Base-by-base conservation (phyloP, 2,797 vertebrate species). In the Acipenser oxyrinchus region DNA sequence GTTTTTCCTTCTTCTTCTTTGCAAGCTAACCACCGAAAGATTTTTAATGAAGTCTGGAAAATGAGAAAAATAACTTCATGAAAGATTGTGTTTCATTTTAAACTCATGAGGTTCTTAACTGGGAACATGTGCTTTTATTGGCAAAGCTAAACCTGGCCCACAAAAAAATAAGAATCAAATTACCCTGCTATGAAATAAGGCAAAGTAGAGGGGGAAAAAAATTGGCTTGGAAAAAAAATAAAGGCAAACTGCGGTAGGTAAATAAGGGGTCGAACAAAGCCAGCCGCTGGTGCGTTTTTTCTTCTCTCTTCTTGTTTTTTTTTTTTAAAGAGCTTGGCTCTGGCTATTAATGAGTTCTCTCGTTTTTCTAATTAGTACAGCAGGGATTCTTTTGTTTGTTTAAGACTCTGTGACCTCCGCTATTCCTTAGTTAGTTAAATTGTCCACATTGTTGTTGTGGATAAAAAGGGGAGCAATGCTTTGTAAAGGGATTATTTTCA, bases 301-400 rank as follows among this genome's bases (percentile, higher is more conserved):
- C 77, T 74, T 77, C 72, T 82, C 76, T 83, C 81, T 80, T 79
- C 82, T 83, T 81, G 78, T 81, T 78, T 80, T 78, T 78, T 78
- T 78, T 63, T 66, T 58, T 52, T 77, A 23, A 8, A 37, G 69
- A 77, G 70, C 77, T 72, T 58, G 51, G 48, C 51, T 66, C 67
- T 63, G 63, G 67, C 79, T 83, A 87, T 88, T 89, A 89, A 86
- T 74, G 69, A 88, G 82, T 81, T 69, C 81, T 81, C 82, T 87
- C 82, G 78, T 86, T 89, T 88, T 88, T 89, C 82, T 88, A 89
- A 89, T 90, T 89, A 87, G 86, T 85, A 84, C 88, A 87, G 85
- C 83, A 76, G 85, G 84, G 84, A 89, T 86, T 88, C 86, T 89
- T 89, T 87, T 88, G 79, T 86, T 87, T 84, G 84, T 37, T n/a